These are phyloP conservation scores for Columba livia DNA, from an alignment of 2,113 vertebrate genomes.

Conservation along the genomic window DNA sequence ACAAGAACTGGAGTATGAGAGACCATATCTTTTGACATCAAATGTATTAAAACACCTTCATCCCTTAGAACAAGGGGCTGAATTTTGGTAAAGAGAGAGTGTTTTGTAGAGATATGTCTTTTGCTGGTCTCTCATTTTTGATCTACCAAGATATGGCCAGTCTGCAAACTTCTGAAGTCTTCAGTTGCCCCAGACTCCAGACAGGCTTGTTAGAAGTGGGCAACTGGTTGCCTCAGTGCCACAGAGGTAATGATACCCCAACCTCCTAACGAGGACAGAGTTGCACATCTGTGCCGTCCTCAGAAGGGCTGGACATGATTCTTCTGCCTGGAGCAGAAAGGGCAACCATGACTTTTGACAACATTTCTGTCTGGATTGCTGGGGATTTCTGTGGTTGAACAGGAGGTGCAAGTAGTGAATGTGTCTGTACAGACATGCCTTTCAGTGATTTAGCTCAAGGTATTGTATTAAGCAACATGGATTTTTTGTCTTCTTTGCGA, in stretches of 20 bases:
- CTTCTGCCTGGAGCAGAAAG: background rate
- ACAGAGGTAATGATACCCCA: background rate
- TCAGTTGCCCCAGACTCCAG: background rate
- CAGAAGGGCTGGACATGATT: background rate
- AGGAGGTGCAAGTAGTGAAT: background rate
- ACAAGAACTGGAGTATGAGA: background rate
- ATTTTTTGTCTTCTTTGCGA: background rate
- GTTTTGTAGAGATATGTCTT: background rate
- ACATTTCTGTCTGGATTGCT: background rate
- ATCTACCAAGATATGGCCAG: background rate
- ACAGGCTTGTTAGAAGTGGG: background rate
- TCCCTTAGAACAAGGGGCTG: background rate
- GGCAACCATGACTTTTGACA: background rate
- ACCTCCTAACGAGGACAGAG: accelerated
- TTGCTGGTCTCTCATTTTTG: background rate
- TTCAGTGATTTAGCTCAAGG: background rate
- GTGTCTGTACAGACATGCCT: background rate
- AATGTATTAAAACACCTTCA: background rate
- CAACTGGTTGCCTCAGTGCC: background rate
- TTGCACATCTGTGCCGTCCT: background rate
- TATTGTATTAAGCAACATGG: background rate
- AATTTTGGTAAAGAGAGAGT: background rate
- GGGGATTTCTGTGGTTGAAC: background rate
- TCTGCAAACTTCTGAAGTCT: background rate
- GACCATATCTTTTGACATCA: background rate